phyloP scores from a whole-genome alignment of 2,113 vertebrate species.

The Mellivora capensis region DNA sequence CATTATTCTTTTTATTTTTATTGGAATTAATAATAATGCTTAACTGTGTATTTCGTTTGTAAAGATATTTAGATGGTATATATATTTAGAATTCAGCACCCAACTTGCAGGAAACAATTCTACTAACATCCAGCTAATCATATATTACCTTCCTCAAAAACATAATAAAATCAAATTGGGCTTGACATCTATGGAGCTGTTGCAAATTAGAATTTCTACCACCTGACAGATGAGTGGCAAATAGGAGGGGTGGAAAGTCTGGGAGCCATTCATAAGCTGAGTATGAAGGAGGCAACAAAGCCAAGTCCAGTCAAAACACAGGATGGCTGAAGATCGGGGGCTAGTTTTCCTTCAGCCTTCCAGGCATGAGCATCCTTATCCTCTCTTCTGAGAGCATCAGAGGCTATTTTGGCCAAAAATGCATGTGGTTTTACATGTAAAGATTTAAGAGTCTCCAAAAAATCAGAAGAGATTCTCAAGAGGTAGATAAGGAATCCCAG shows the following conservation, averaged over 20 bases:
- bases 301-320: not conserved
- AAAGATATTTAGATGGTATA: not conserved
- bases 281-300: not conserved
- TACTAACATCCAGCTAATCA: not conserved
- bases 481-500: not conserved
- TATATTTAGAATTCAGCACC: not conserved
- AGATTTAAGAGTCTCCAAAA: not conserved
- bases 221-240: not conserved
- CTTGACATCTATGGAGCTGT: not conserved
- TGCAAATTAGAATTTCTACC: not conserved
- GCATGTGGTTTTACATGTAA: not conserved
- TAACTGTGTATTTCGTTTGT: not conserved
- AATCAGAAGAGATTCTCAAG: not conserved
- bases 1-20: constrained; percentile 3
- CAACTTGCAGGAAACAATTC: not conserved
- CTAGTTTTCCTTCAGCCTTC: not conserved
- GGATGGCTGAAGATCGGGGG: rapidly evolving
- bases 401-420: not conserved
- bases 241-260: not conserved
- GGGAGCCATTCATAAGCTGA: not conserved
- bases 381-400: not conserved
- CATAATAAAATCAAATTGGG: not conserved
- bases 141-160: not conserved
- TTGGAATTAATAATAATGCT: not conserved
- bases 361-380: not conserved